Conservation (phyloP, 1,140 invertebrate genomes). For the Muscidifurax raptorellus region DNA sequence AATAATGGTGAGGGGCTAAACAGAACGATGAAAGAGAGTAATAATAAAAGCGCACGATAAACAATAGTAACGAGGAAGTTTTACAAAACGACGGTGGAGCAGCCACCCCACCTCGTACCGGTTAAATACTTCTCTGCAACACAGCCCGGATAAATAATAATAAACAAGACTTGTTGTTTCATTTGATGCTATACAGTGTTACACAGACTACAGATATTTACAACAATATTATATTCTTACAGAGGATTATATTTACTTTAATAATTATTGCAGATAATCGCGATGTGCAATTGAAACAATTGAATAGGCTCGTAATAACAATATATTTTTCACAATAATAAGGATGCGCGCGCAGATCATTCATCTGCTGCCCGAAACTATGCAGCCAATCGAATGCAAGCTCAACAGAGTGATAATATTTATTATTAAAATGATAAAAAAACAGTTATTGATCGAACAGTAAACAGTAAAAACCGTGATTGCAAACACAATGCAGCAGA, state of each 20-base stretch:
- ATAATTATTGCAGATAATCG: slow-evolving; percentile 70
- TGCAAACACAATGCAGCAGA: slow-evolving; percentile 71
- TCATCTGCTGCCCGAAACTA: slow-evolving; percentile 63
- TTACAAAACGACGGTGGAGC: slow-evolving; percentile 72
- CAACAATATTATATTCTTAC: slow-evolving; percentile 77
- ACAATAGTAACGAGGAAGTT: slow-evolving; percentile 53
- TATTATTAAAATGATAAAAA: slow-evolving; percentile 66
- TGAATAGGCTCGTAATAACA: slow-evolving; percentile 56
- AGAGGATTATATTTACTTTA: slow-evolving; percentile 77
- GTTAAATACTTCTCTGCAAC: slow-evolving; percentile 59
- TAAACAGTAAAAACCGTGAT: slow-evolving; percentile 69
- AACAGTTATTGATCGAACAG: slow-evolving; percentile 64
- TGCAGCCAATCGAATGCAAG: slow-evolving; percentile 73
- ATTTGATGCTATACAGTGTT: slow-evolving; percentile 77
- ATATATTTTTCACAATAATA: slow-evolving; percentile 73
- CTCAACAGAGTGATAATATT: slow-evolving; percentile 75
- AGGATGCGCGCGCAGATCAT: slow-evolving; percentile 61
- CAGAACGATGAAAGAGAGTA: slow-evolving; percentile 46
- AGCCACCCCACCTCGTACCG: slow-evolving; percentile 76
- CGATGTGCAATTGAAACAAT: slow-evolving; percentile 72
- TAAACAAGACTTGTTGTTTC: slow-evolving; percentile 74
- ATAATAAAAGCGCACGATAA: slow-evolving; percentile 50
- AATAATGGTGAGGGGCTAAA: slow-evolving; percentile 27
- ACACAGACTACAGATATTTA: slow-evolving; percentile 77
- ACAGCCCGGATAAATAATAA: slow-evolving; percentile 50